Evolutionary conservation across 2,113 vertebrate species (phyloP).

Genomic region (Gadus macrocephalus): DNA sequence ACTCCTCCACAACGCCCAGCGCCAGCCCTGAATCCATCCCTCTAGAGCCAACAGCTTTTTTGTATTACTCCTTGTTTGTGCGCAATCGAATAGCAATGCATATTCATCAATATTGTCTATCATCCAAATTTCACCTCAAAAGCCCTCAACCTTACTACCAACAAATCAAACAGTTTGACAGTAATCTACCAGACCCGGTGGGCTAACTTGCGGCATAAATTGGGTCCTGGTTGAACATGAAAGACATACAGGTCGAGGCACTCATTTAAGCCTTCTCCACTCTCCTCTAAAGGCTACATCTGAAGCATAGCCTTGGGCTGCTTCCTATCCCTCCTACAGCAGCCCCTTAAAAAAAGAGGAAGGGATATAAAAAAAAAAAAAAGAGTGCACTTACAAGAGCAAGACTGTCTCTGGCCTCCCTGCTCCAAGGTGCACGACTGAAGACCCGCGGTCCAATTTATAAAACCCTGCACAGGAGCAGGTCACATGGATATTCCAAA

Average conservation of each 20-base stretch:
- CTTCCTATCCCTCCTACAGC: background rate
- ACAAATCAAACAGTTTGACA: background rate
- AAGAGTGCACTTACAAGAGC: background rate
- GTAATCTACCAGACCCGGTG: background rate
- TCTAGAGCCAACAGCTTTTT: no score
- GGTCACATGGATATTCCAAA: no score
- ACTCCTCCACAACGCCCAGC: no score
- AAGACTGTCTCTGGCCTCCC: background rate
- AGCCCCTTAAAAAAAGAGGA: background rate
- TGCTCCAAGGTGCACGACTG: no score
- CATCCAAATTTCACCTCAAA: background rate
- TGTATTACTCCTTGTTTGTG: no score
- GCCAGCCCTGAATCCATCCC: no score
- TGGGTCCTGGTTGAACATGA: constrained; percentile 1
- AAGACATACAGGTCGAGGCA: background rate
- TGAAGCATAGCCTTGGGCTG: constrained; percentile 6
- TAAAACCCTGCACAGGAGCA: no score
- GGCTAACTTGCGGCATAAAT: background rate
- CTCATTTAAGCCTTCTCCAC: background rate
- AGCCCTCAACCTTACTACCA: background rate
- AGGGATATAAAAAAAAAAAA: background rate
- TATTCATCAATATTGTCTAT: background rate
- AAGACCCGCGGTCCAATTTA: no score
- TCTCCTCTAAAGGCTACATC: background rate
- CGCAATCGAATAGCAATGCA: no score